These are phyloP conservation scores for Palythoa grandiflora DNA, from an alignment of 92 coral and sea anemone genomes.

Conservation along the genomic window DNA sequence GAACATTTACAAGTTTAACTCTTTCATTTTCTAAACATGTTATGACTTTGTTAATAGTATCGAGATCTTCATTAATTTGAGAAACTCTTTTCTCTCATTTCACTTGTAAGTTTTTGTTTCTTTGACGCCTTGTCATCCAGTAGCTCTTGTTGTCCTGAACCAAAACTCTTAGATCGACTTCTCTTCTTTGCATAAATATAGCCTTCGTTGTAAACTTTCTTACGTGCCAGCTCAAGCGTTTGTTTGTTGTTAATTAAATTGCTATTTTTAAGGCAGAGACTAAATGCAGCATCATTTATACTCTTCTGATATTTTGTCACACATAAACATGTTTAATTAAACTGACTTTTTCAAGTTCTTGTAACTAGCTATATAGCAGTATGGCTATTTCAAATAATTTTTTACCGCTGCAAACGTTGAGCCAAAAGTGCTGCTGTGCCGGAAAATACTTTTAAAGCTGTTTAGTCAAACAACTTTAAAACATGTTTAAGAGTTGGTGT, in stretches of 20 bases:
- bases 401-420: too few relatives aligned
- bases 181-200: slow-evolving; percentile 59
- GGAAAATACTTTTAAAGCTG: too few relatives aligned
- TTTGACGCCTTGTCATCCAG: slow-evolving; percentile 37
- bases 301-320: slow-evolving; percentile 44
- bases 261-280: slow-evolving; percentile 33
- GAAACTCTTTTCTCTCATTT: slow-evolving; percentile 48
- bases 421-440: too few relatives aligned
- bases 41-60: slow-evolving; percentile 46
- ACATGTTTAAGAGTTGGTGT: too few relatives aligned
- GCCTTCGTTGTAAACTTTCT: slow-evolving; percentile 52
- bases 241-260: slow-evolving; percentile 46
- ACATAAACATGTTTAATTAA: too few relatives aligned
- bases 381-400: too few relatives aligned
- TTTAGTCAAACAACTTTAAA: too few relatives aligned
- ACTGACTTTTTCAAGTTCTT: too few relatives aligned
- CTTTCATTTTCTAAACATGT: not conserved
- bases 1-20: slow-evolving; percentile 53
- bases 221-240: slow-evolving; percentile 43
- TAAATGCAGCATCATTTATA: slow-evolving; percentile 52
- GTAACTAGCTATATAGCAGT: too few relatives aligned
- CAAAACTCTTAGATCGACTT: slow-evolving; percentile 62
- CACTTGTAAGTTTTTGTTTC: slow-evolving; percentile 55
- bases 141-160: slow-evolving; percentile 13
- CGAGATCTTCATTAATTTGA: slow-evolving; percentile 57